These are phyloP conservation scores for Lithobius niger DNA, from an alignment of 1,140 invertebrate genomes.

Conservation along the genomic window DNA sequence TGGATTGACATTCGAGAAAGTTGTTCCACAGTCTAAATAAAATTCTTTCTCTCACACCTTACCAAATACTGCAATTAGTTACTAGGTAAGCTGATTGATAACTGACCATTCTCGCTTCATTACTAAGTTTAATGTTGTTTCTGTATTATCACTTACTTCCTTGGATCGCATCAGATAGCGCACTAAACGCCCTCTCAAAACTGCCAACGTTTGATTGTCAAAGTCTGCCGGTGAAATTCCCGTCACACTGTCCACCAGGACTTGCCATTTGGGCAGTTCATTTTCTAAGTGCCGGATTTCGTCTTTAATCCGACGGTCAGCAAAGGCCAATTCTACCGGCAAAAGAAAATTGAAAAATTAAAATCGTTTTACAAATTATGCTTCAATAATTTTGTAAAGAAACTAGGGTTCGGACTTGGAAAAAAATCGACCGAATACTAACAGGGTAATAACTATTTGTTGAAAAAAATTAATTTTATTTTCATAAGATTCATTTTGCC, in stretches of 20 bases:
- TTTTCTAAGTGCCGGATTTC: conserved; percentile 81
- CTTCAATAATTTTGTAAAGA: too few relatives aligned
- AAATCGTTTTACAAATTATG: too few relatives aligned
- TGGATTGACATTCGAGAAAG: too few relatives aligned
- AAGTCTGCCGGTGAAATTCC: conserved; percentile 63
- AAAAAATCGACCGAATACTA: too few relatives aligned
- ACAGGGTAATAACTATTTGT: too few relatives aligned
- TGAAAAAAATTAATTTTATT: too few relatives aligned
- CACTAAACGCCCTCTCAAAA: conserved; percentile 80
- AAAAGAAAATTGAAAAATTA: conserved; percentile 13
- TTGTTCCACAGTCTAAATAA: too few relatives aligned
- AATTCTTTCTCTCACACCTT: too few relatives aligned
- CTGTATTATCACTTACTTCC: conserved; percentile 46
- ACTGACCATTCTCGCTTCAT: too few relatives aligned
- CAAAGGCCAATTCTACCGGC: conserved; percentile 28
- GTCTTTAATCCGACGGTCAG: conserved; percentile 48
- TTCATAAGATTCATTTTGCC: conserved; percentile 1
- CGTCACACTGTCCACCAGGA: conserved; percentile 78
- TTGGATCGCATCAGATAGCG: conserved; percentile 89
- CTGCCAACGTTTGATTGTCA: conserved; percentile 83
- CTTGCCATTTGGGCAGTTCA: conserved; percentile 79
- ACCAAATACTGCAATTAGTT: too few relatives aligned
- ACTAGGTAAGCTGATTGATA: too few relatives aligned
- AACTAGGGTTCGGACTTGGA: too few relatives aligned
- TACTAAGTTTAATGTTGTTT: neutral